Percentiles rank a stretch among this genome's conserved stretches.
Conservation (phyloP, 2,888 invertebrate genomes). For the Pollenia griseotomentosa region DNA sequence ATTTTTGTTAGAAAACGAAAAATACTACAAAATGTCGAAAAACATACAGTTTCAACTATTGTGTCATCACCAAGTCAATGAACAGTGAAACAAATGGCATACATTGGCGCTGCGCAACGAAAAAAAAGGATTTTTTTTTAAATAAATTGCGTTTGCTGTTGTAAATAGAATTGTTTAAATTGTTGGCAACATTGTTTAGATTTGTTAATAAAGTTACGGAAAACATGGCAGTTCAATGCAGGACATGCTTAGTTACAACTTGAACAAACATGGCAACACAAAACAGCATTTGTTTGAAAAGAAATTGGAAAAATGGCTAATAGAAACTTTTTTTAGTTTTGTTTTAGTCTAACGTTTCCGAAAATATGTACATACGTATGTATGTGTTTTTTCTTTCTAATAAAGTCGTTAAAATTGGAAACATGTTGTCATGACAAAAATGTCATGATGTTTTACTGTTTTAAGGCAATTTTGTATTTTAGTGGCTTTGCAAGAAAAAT, state of each 20-base stretch:
- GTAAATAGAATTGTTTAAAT: slow-evolving; percentile 61
- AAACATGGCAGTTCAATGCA: slow-evolving; percentile 19
- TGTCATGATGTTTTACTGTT: not conserved
- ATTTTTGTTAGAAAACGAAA: slow-evolving; percentile 4
- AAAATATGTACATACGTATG: too few species aligned
- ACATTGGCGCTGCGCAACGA: slow-evolving; percentile 7
- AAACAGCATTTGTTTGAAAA: slow-evolving; percentile 4
- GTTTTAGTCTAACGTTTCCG: not conserved
- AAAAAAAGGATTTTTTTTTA: not conserved
- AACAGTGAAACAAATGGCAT: slow-evolving; percentile 19
- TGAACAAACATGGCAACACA: slow-evolving; percentile 45
- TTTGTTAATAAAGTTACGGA: slow-evolving; percentile 48
- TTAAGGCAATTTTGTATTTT: too few species aligned
- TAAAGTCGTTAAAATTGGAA: slow-evolving; percentile 21
- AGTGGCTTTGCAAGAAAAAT: too few species aligned
- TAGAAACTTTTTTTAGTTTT: slow-evolving; percentile 15
- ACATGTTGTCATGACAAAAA: slow-evolving; percentile 41
- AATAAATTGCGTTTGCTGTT: slow-evolving; percentile 50
- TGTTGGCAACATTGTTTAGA: slow-evolving; percentile 66
- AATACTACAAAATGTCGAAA: not conserved
- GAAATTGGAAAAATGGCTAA: not conserved
- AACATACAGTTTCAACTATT: slow-evolving; percentile 12
- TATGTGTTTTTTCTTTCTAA: not conserved
- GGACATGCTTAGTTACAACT: slow-evolving; percentile 48
- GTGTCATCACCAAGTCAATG: slow-evolving; percentile 65